These are phyloP conservation scores for Zaprionus kolodkinae DNA, from an alignment of 1,140 invertebrate species.

Conservation along the genomic window DNA sequence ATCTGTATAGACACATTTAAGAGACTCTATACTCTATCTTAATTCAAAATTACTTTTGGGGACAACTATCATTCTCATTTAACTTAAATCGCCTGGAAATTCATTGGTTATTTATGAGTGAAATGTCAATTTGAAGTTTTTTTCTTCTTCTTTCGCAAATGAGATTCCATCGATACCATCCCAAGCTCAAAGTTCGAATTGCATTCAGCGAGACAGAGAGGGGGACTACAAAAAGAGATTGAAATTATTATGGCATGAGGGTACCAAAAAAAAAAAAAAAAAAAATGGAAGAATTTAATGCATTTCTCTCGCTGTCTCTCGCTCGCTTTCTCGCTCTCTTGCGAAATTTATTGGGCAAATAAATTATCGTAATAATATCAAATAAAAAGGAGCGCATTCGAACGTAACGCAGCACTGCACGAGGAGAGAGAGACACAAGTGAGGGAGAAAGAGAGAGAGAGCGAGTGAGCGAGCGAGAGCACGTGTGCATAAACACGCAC, in stretches of 20 bases:
- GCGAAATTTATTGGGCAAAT: slow-evolving; percentile 78
- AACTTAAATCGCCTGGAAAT: slow-evolving; percentile 60
- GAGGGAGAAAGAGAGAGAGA: background rate
- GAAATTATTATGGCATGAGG: slow-evolving; percentile 73
- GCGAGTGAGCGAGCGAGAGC: slow-evolving; percentile 15
- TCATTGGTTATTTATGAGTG: slow-evolving; percentile 60
- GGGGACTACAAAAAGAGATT: slow-evolving; percentile 52
- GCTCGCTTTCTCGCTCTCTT: slow-evolving; percentile 31
- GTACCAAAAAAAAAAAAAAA: slow-evolving; percentile 45
- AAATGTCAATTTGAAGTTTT: slow-evolving; percentile 40
- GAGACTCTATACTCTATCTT: slow-evolving; percentile 9
- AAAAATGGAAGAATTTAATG: slow-evolving; percentile 77
- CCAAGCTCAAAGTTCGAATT: background rate
- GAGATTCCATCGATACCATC: slow-evolving; percentile 38
- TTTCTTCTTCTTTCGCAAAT: slow-evolving; percentile 18
- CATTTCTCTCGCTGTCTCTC: slow-evolving; percentile 66
- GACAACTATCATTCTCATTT: slow-evolving; percentile 29
- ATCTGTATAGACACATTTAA: no score
- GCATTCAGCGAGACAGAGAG: background rate
- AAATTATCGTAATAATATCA: slow-evolving; percentile 83
- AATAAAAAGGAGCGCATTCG: slow-evolving; percentile 66
- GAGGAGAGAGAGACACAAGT: background rate
- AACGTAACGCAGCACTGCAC: slow-evolving; percentile 26
- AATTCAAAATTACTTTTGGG: background rate
- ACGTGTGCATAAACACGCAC: slow-evolving; percentile 55